phyloP scores from a whole-genome alignment of 2,888 invertebrate species.

The Ptilodon capucinus region DNA sequence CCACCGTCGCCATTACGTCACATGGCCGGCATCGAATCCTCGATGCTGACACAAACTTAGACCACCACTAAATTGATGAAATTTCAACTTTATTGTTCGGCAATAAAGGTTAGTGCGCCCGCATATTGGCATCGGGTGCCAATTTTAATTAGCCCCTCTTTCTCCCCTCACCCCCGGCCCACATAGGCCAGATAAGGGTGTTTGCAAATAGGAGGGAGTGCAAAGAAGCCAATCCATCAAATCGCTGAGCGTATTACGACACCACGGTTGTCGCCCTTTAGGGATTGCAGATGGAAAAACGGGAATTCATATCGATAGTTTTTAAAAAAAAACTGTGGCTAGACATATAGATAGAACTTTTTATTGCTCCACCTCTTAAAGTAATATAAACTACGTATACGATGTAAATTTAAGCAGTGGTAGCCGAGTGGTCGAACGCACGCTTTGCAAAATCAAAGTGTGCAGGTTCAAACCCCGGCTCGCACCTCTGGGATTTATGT shows the following conservation, averaged over 20 bases:
- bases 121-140: slow-evolving; percentile 50
- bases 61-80: slow-evolving; percentile 7
- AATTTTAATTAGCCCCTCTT: slow-evolving; percentile 77
- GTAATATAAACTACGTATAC: too few relatives aligned
- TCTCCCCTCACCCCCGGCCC: slow-evolving; percentile 37
- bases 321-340: not conserved
- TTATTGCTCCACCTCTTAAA: too few relatives aligned
- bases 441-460: too few relatives aligned
- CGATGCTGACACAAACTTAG: slow-evolving; percentile 22
- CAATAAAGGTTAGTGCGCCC: slow-evolving; percentile 28
- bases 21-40: slow-evolving; percentile 12
- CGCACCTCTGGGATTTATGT: too few relatives aligned
- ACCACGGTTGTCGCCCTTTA: slow-evolving; percentile 67
- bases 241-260: slow-evolving; percentile 80
- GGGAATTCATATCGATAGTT: slow-evolving; percentile 6
- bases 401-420: too few relatives aligned
- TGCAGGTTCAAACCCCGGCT: too few relatives aligned
- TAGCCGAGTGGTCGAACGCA: too few relatives aligned
- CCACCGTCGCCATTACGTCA: slow-evolving; percentile 25
- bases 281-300: slow-evolving; percentile 30
- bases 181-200: slow-evolving; percentile 70
- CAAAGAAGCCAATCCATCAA: slow-evolving; percentile 83
- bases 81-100: slow-evolving; percentile 25
- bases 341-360: too few relatives aligned
- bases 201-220: slow-evolving; percentile 80